Percentiles rank a stretch among this genome's conserved stretches.
Evolutionary conservation across 2,888 invertebrate genomes (phyloP).

Genomic region (Chrysolina haemoptera): DNA sequence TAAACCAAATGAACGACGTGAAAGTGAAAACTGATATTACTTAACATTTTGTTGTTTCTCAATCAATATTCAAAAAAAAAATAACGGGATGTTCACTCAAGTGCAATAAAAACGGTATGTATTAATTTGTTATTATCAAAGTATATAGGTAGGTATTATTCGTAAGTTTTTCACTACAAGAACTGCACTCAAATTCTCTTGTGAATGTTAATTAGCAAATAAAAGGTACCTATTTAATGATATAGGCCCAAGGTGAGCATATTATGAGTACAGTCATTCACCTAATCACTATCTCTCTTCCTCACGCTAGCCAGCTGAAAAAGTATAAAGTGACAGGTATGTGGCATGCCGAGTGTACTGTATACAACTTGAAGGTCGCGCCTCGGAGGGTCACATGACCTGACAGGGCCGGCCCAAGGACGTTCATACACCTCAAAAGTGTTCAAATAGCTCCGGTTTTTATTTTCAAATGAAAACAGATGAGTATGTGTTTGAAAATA

Average conservation of each 20-base stretch:
- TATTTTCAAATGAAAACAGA: slow-evolving; percentile 23
- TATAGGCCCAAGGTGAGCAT: slow-evolving; percentile 65
- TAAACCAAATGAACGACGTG: slow-evolving; percentile 61
- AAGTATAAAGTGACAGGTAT: slow-evolving; percentile 65
- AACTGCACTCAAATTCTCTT: slow-evolving; percentile 54
- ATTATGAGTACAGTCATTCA: slow-evolving; percentile 63
- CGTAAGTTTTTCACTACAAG: slow-evolving; percentile 38
- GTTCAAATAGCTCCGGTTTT: not conserved
- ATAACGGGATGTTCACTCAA: slow-evolving; percentile 34
- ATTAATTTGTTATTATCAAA: slow-evolving; percentile 3
- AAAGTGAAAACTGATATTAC: slow-evolving; percentile 69
- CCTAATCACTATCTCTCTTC: slow-evolving; percentile 58
- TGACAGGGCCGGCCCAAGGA: slow-evolving; percentile 63
- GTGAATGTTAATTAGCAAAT: slow-evolving; percentile 55
- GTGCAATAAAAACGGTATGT: slow-evolving; percentile 37
- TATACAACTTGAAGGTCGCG: slow-evolving; percentile 71
- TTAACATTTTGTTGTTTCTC: slow-evolving; percentile 50
- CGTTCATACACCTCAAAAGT: slow-evolving; percentile 52
- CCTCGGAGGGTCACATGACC: slow-evolving; percentile 71
- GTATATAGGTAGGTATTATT: slow-evolving; percentile 9
- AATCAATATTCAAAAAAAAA: slow-evolving; percentile 23
- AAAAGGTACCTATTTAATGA: slow-evolving; percentile 62
- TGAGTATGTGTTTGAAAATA: not conserved
- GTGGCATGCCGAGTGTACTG: slow-evolving; percentile 68
- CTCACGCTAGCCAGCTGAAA: slow-evolving; percentile 44